Evolutionary conservation across 2,113 vertebrate species (phyloP).

Genomic region (Egretta garzetta): DNA sequence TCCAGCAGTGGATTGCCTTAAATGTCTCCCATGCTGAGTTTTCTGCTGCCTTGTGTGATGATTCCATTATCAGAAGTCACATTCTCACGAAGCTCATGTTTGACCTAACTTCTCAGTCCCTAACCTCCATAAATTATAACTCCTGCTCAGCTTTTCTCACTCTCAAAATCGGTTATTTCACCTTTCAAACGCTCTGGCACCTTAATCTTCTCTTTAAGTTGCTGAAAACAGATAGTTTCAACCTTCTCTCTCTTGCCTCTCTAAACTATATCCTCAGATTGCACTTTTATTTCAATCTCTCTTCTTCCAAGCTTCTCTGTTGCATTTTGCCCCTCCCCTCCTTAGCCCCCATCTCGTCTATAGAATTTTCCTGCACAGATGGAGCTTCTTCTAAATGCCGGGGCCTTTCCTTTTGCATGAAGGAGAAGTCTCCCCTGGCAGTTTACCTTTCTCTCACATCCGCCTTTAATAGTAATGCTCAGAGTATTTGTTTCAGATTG

Average conservation of each 20-base stretch:
- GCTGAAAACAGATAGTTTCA: not conserved
- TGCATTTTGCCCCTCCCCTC: not conserved
- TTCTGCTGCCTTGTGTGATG: not conserved
- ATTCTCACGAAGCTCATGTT: not conserved
- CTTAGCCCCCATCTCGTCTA: not conserved
- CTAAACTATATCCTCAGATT: not conserved
- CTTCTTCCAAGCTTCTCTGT: not conserved
- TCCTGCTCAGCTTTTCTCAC: not conserved
- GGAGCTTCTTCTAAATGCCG: not conserved
- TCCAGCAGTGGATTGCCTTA: not conserved
- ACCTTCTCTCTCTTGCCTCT: not conserved
- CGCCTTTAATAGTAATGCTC: not conserved
- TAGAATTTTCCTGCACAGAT: not conserved
- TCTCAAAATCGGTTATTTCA: not conserved
- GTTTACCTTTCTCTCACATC: not conserved
- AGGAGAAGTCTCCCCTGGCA: not conserved
- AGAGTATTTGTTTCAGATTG: not conserved
- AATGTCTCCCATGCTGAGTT: not conserved
- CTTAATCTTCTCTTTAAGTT: not conserved
- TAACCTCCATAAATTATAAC: not conserved
- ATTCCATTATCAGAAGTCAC: not conserved
- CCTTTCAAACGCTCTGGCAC: not conserved
- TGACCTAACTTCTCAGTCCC: not conserved
- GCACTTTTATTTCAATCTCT: not conserved
- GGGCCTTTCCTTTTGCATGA: not conserved